Conservation (phyloP, 2,888 invertebrate species). For the Caprella mutica region DNA sequence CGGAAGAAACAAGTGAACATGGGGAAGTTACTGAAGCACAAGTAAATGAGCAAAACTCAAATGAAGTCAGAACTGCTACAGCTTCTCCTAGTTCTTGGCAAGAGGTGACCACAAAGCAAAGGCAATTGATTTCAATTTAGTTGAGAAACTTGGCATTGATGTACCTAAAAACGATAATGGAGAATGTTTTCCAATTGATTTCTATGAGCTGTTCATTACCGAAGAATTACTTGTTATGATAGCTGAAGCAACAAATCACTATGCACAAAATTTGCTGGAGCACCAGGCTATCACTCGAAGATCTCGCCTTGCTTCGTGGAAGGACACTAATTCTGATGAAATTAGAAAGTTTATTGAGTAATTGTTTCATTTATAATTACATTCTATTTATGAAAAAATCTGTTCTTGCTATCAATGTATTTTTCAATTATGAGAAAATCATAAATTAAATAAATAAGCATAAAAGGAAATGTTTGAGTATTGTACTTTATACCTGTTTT, state of each 20-base stretch:
- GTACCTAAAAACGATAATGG: neutral
- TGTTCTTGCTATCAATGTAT: too few relatives aligned
- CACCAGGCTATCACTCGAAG: neutral
- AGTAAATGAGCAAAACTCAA: too few relatives aligned
- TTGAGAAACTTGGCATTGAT: conserved; percentile 10
- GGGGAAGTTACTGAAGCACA: too few relatives aligned
- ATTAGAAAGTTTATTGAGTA: conserved; percentile 15
- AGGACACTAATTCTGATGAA: conserved; percentile 8
- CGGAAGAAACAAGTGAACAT: too few relatives aligned
- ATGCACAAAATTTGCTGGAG: conserved; percentile 8
- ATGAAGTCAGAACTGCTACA: too few relatives aligned
- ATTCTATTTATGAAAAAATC: too few relatives aligned
- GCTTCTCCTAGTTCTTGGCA: neutral
- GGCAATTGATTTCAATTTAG: conserved; percentile 8
- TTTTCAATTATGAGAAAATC: too few relatives aligned
- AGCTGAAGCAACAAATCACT: conserved; percentile 7
- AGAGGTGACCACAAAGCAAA: conserved; percentile 2
- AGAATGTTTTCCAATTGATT: conserved; percentile 5
- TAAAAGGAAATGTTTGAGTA: too few relatives aligned
- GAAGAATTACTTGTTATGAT: conserved; percentile 11
- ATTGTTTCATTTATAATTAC: too few relatives aligned
- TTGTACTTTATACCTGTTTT: too few relatives aligned
- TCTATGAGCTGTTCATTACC: conserved; percentile 7
- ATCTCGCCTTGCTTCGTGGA: conserved; percentile 10
- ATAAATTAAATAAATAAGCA: too few relatives aligned